Percentiles rank a stretch among this genome's conserved stretches.
These are phyloP conservation scores for Rhagophthalmus giganteus DNA, from an alignment of 2,888 invertebrate species.

Conservation along the genomic window DNA sequence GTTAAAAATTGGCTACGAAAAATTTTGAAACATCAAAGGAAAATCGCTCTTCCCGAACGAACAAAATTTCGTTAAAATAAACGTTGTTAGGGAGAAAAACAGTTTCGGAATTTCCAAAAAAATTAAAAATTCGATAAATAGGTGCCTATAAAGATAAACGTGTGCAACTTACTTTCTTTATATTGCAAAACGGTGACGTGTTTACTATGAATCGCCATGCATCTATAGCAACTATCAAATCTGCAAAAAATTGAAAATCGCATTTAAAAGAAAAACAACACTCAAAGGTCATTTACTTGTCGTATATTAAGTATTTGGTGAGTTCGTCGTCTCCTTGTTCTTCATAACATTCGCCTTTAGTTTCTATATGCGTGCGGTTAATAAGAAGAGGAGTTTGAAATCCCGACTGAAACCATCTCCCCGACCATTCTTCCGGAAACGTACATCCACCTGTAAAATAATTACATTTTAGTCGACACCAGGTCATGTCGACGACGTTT, in stretches of 20 bases:
- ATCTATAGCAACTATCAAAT: constrained; percentile 68
- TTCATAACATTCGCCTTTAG: constrained; percentile 69
- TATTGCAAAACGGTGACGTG: constrained; percentile 78
- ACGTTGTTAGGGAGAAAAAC: constrained; percentile 37
- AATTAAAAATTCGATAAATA: not conserved
- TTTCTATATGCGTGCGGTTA: constrained; percentile 67
- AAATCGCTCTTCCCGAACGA: too few relatives aligned
- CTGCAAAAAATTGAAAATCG: constrained; percentile 60
- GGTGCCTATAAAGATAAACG: too few relatives aligned
- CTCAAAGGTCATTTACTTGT: constrained; percentile 57
- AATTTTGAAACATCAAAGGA: too few relatives aligned
- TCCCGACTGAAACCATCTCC: constrained; percentile 76
- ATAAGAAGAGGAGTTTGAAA: constrained; percentile 62
- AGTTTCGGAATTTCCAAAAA: too few relatives aligned
- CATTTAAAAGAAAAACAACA: not conserved
- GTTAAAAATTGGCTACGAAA: too few relatives aligned
- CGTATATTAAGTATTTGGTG: constrained; percentile 70
- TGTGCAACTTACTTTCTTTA: constrained; percentile 73
- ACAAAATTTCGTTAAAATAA: too few relatives aligned
- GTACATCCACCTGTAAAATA: constrained; percentile 63
- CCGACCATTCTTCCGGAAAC: constrained; percentile 70
- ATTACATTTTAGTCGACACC: too few relatives aligned
- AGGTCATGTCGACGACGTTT: too few relatives aligned
- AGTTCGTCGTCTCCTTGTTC: constrained; percentile 64
- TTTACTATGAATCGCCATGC: constrained; percentile 76